A percentile compares a stretch with the other conserved stretches of the same genome.
Evolutionary conservation across 1,140 invertebrate genomes (phyloP).

Genomic region (Armadillidium nasatum): DNA sequence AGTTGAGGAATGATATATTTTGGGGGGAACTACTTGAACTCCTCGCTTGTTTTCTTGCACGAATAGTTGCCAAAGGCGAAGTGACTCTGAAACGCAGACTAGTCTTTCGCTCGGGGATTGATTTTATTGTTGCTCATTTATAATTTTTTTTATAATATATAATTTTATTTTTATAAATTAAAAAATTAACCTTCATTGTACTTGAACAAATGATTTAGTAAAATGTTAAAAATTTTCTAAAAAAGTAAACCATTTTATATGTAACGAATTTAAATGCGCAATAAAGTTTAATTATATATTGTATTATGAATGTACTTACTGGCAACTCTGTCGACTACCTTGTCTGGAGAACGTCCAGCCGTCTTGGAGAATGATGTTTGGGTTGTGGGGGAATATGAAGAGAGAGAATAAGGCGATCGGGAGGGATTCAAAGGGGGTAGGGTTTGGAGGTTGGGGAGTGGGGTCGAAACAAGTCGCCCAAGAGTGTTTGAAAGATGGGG

Average conservation of each 20-base stretch:
- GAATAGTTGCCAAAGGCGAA: neutral
- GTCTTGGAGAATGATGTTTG: slow-evolving; percentile 7
- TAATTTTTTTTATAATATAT: neutral
- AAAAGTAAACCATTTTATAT: neutral
- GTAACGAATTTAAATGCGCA: neutral
- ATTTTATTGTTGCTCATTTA: neutral
- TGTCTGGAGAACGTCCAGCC: slow-evolving; percentile 10
- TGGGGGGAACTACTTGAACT: neutral
- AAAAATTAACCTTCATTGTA: neutral
- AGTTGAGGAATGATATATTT: neutral
- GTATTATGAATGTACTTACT: neutral
- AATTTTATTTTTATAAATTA: neutral
- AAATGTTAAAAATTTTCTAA: neutral
- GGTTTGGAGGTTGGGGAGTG: neutral
- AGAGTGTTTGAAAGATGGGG: no score
- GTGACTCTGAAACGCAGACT: neutral
- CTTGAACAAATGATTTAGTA: neutral
- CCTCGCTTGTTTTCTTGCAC: neutral
- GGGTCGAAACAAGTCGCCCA: neutral
- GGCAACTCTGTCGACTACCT: neutral
- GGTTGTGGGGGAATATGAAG: neutral
- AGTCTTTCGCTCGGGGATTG: no score
- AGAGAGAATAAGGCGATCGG: neutral
- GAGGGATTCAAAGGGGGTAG: neutral
- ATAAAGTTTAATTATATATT: neutral